Conservation (phyloP, 2,888 invertebrate species). For the Drosophila antonietae region DNA sequence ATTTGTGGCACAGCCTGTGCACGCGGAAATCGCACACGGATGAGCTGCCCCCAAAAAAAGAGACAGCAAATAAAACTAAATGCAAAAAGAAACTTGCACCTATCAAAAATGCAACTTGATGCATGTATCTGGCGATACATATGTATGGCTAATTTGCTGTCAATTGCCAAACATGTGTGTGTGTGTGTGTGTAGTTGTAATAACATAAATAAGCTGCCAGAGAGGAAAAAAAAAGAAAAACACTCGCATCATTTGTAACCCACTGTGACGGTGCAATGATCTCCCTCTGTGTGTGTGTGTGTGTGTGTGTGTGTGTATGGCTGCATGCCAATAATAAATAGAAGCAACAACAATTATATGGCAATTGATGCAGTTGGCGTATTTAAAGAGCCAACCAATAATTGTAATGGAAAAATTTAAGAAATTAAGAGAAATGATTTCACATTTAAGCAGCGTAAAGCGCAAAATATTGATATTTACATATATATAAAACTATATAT, state of each 20-base stretch:
- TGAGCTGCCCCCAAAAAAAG: slow-evolving; percentile 1
- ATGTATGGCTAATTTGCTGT: slow-evolving; percentile 56
- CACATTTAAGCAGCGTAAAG: slow-evolving; percentile 4
- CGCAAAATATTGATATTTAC: background rate
- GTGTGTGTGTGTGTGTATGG: slow-evolving; percentile 40
- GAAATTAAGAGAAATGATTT: slow-evolving; percentile 40
- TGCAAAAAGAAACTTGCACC: slow-evolving; percentile 14
- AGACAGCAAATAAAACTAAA: background rate
- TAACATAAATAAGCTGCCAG: slow-evolving; percentile 59
- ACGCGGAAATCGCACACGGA: slow-evolving; percentile 14
- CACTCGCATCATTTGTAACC: slow-evolving; percentile 62
- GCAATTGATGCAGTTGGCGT: slow-evolving; percentile 46
- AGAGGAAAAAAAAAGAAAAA: slow-evolving; percentile 47
- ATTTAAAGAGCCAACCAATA: slow-evolving; percentile 49
- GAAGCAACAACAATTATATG: slow-evolving; percentile 27
- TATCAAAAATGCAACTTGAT: slow-evolving; percentile 26
- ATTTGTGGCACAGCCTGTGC: slow-evolving; percentile 28
- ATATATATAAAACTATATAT: background rate
- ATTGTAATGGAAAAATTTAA: slow-evolving; percentile 53
- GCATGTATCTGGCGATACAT: slow-evolving; percentile 28
- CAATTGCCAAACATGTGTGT: slow-evolving; percentile 46
- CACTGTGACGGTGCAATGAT: slow-evolving; percentile 65
- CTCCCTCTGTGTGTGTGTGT: slow-evolving; percentile 34
- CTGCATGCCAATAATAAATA: slow-evolving; percentile 54
- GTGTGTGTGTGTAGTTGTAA: slow-evolving; percentile 47